Conservation (phyloP, 30 jellyfish, hydroid and myxozoan genomes). For the Clytia hemisphaerica region DNA sequence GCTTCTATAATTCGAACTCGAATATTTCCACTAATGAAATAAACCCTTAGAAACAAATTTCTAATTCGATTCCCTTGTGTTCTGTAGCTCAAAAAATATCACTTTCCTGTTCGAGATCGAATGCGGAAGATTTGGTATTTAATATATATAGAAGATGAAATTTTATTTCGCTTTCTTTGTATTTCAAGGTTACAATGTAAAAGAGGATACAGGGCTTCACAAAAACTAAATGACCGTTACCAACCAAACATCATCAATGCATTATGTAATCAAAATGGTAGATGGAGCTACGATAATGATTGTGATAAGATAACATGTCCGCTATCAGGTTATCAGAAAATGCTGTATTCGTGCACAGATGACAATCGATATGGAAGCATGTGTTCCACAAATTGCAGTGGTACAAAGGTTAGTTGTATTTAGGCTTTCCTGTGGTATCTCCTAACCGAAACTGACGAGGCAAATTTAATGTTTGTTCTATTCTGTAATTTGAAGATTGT, state of each 20-base stretch:
- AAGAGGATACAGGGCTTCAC: constrained; percentile 55
- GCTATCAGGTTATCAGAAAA: constrained; percentile 19
- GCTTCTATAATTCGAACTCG: too few species aligned
- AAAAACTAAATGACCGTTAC: constrained; percentile 3
- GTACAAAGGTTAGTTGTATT: constrained; percentile 33
- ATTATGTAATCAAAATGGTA: constrained; percentile 62
- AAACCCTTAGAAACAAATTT: too few species aligned
- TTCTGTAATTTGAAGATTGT: too few species aligned
- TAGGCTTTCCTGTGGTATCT: background rate
- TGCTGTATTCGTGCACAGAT: constrained; percentile 63
- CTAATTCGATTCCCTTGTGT: too few species aligned
- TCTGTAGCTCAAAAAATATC: too few species aligned
- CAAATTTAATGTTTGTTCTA: too few species aligned
- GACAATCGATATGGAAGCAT: constrained; percentile 58
- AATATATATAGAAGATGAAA: background rate
- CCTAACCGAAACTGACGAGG: background rate
- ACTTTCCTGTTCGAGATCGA: too few species aligned
- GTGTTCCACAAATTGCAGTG: constrained; percentile 56
- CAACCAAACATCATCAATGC: constrained; percentile 23
- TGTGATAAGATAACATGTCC: constrained; percentile 63
- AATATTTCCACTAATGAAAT: too few species aligned
- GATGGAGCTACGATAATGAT: constrained; percentile 61
- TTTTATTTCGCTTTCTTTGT: background rate
- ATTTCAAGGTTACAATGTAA: constrained; percentile 58
- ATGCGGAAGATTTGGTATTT: too few species aligned